Base-by-base conservation (phyloP, 1,140 invertebrate genomes). In the Cheumatopsyche charites region DNA sequence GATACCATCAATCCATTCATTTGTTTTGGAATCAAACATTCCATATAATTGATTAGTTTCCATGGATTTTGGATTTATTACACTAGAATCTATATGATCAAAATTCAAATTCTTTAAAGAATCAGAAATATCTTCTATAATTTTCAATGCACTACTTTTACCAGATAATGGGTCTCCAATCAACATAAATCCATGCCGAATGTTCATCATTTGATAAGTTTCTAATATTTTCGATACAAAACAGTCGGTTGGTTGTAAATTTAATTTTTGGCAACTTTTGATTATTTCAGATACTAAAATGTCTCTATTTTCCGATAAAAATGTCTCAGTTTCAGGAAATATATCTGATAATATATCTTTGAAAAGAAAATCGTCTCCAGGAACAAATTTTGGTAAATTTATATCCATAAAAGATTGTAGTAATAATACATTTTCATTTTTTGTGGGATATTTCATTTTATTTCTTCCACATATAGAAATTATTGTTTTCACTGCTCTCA, bases 121-220 rank as follows among this genome's bases (percentile, higher is more conserved):
- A 0, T 87, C 91, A 15, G 97, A 79, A 0, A 92, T 87, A 73
- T 89, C 88, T 1, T 92, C 88, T 42, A 97, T 83, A 6, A 90
- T 88, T 87, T 87, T 84, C 17, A 91, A 81, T 6, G 92, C 88
- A 7, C 89, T 87, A 0, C 90, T 90, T 81, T 95, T 95, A 3
- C 92, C 92, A 0, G 92, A 90, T 47, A 92, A 92, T 0, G 95
- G 94, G 1, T 93, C 91, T 5, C 96, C 95, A 9, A 97, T 94
- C 25, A 96, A 85, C 94, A 97, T 97, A 17, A 97, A 94, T 19
- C 95, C 95, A 87, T 96, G 95, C 36, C 95, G 86, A 0, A 97
- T 94, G 77, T 92, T 90, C 92, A 97, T 94, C 49, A 94, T 97
- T 81, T 97, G 94, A 78, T 95, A 93, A 9, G 96, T 82, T 80